Conservation (phyloP, 2,113 vertebrate species). For the Trachemys scripta region DNA sequence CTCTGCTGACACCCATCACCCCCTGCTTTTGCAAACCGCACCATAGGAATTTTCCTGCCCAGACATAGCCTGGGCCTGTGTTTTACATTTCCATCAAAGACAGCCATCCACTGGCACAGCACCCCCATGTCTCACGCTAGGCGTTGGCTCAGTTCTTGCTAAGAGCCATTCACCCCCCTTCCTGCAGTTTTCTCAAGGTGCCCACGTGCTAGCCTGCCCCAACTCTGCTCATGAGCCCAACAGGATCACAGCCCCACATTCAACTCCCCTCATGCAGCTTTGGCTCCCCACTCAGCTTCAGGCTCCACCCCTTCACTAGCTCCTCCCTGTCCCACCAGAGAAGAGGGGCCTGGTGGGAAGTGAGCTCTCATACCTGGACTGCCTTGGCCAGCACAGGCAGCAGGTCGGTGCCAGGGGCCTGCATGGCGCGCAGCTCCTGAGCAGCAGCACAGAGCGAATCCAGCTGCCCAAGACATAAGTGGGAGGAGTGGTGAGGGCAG, state of each 20-base stretch:
- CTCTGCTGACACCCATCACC: background rate
- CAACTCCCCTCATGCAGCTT: background rate
- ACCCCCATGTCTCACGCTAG: background rate
- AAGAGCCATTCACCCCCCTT: background rate
- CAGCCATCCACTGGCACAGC: background rate
- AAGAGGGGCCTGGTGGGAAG: background rate
- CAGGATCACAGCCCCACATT: background rate
- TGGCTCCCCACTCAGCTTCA: no score
- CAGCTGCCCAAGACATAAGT: constrained; percentile 77
- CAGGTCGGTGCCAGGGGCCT: constrained; percentile 64
- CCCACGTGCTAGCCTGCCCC: background rate
- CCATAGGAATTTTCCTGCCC: background rate
- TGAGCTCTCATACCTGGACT: constrained; percentile 80
- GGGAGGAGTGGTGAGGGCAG: background rate
- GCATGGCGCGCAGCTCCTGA: constrained; percentile 83
- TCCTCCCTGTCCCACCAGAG: background rate
- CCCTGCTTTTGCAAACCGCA: background rate
- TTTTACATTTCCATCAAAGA: background rate
- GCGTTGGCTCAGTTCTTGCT: background rate
- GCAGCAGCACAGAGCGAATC: constrained; percentile 91
- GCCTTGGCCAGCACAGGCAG: constrained; percentile 81
- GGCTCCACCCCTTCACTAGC: background rate
- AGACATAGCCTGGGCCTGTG: background rate
- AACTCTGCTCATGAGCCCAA: no score
- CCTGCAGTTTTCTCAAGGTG: background rate